These are phyloP conservation scores for Chrysomallon squamiferum DNA, from an alignment of 1,140 invertebrate species.

Conservation along the genomic window DNA sequence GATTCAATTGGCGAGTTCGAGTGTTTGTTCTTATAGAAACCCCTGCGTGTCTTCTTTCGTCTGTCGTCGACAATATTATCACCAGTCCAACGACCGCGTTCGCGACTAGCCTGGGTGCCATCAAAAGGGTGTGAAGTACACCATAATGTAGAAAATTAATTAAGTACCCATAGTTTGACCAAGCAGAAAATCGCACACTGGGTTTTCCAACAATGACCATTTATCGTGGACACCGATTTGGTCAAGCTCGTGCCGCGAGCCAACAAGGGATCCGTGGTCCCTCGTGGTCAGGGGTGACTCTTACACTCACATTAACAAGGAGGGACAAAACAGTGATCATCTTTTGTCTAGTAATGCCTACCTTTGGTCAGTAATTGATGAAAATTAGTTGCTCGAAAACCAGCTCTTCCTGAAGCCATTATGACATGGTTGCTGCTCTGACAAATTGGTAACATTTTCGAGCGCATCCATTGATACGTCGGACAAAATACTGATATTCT, in stretches of 20 bases:
- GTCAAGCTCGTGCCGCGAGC: constrained; percentile 8
- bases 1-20: not conserved
- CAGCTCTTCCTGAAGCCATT: too few relatives aligned
- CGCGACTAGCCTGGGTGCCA: not conserved
- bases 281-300: not conserved
- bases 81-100: not conserved
- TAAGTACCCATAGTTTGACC: constrained; percentile 4
- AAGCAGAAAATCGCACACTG: constrained; percentile 10
- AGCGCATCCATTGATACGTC: too few relatives aligned
- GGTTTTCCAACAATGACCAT: not conserved
- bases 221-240: not conserved
- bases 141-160: constrained; percentile 12
- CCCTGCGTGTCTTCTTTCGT: not conserved
- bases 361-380: too few relatives aligned
- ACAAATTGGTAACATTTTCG: too few relatives aligned
- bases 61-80: constrained; percentile 9
- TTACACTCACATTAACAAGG: not conserved
- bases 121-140: constrained; percentile 7
- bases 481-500: too few relatives aligned
- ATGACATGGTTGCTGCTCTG: too few relatives aligned
- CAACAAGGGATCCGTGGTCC: not conserved
- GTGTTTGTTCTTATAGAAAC: constrained; percentile 5
- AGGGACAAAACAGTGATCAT: not conserved
- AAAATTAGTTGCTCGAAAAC: too few relatives aligned
- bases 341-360: too few relatives aligned